Base-by-base conservation (phyloP, 2,888 invertebrate genomes). In the Brachyptera risi region DNA sequence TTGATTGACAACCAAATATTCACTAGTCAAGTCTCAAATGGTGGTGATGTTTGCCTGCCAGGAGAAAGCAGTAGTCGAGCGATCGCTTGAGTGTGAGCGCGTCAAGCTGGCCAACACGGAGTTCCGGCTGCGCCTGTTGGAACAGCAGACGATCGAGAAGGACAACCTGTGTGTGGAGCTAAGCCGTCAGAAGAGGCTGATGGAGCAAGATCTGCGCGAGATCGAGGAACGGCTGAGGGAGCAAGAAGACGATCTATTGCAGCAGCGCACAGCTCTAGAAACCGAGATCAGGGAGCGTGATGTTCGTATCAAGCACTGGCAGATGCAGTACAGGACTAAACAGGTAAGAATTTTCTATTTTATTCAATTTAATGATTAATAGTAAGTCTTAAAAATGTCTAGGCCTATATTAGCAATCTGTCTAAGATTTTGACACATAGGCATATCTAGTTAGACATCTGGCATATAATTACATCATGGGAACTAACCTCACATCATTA, bases 151-250 rank as follows among this genome's bases (percentile, higher is more conserved):
- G 27, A 3, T 27, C 13, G 60, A 60, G 38, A 60, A 63, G 38
- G 61, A 63, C 15, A 35, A 54, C 4, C 50, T 61, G 3, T 37
- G 17, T 3, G 35, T 56, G 61, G 60, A 61, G 47, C 47, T 60
- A 15, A 21, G 19, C 13, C 54, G 42, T 11, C 63, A 61, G 50
- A 61, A 60, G 24, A 13, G 38, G 1, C 17, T 35, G 11, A 15
- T 61, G 15, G 58, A 60, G 11, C 19, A 54, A 11, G 59, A 63
- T 11, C 37, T 63, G 31, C 54, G 31, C n/a, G 58, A 58, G 26
- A 58, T 63, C 23, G 63, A 63, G 49, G 58, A 63, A 11, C 37
- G 38, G 23, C 50, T 63, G 21, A 37, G 54, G 5, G 60, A 63
- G n/a, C 54, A 58, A 17, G 63, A 63, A 44, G 42, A 58, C n/a